Base-by-base conservation (phyloP, 1,140 invertebrate species). In the Calycopis cecrops region DNA sequence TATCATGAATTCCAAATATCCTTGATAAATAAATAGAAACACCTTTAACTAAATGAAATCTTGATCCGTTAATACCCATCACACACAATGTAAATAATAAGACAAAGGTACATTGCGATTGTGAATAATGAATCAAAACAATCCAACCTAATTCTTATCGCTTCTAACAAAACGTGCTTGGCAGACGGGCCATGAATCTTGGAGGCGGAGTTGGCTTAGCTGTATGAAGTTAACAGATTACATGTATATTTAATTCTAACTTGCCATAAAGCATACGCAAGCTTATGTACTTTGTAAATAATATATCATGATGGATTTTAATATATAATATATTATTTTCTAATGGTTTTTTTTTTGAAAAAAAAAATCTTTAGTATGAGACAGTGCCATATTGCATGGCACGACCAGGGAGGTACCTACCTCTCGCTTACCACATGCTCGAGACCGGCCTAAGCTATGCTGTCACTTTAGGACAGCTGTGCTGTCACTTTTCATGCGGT, bases 231-330 rank as follows among this genome's bases (percentile, higher is more conserved):
- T 63, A 67, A 66, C 63, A 70, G 60, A 74, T 72, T 72, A 65
- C 67, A 72, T 70, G 65, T 70, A 68, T 74, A 68, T 74, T 71
- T 74, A 74, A 69, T 71, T 69, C 60, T 16, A 54, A 57, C 51
- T 40, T 35, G 35, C 40, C 59, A 55, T 61, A 56, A 57, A 58
- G 52, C 57, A 55, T 38, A 59, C 59, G 40, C 14, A 16, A 50
- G 48, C 48, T 37, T 53, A 52, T 44, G 59, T 65, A 58, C 63
- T 56, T 65, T 59, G 60, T 63, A 63, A 61, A 72, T 67, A 65
- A 62, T 47, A 51, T 57, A 57, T 57, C 16, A 17, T 44, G 40
- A 9, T 28, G 17, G 47, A 48, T n/a, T 49, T 34, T 47, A 47
- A 47, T 47, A 28, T n/a, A n/a, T n/a, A 28, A 28, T 2, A 28